Evolutionary conservation across 2,113 vertebrate species (phyloP).

Genomic region (Lanius collurio): DNA sequence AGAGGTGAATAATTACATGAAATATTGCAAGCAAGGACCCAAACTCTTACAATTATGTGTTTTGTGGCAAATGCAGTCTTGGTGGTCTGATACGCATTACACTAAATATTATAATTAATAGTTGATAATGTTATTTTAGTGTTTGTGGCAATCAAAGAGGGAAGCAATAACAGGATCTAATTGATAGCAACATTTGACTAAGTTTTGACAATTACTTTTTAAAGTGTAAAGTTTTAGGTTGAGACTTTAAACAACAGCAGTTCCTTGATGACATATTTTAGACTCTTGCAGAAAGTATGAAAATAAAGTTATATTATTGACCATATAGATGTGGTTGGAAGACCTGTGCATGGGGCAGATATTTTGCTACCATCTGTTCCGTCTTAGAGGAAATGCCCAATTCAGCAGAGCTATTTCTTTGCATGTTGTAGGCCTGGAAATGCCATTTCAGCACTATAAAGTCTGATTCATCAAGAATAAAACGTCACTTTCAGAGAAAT

Average conservation of each 20-base stretch:
- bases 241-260: background rate
- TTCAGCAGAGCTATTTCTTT: constrained; percentile 59
- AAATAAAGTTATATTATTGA: background rate
- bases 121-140: constrained; percentile 39
- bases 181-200: constrained; percentile 16
- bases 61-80: background rate
- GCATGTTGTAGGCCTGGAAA: constrained; percentile 53
- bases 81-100: background rate
- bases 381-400: background rate
- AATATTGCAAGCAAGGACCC: background rate
- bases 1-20: background rate
- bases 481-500: constrained; percentile 55
- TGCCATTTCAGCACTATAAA: constrained; percentile 56
- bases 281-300: background rate
- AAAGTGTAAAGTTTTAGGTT: background rate
- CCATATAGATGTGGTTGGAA: background rate
- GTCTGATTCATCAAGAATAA: constrained; percentile 48
- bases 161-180: constrained; percentile 32
- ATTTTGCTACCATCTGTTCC: constrained; percentile 10
- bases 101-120: constrained; percentile 50
- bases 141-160: background rate
- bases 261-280: background rate
- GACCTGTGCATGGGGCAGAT: background rate
- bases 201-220: constrained; percentile 42
- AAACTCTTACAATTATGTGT: constrained; percentile 3